Conservation (phyloP, 1,140 invertebrate species). For the Formica selysi region DNA sequence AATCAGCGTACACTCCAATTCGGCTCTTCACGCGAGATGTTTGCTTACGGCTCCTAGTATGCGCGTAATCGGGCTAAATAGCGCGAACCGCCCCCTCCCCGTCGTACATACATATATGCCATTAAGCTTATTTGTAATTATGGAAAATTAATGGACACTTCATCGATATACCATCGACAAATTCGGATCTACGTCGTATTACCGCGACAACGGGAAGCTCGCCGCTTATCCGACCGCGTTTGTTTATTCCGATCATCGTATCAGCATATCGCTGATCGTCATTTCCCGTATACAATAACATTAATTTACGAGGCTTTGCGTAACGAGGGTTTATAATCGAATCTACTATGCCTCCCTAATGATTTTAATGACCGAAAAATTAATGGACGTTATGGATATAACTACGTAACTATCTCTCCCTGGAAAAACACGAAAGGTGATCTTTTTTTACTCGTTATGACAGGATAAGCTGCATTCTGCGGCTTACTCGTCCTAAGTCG, state of each 20-base stretch:
- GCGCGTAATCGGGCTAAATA: constrained; percentile 55
- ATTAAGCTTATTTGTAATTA: constrained; percentile 58
- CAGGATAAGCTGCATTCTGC: background rate
- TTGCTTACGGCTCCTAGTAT: constrained; percentile 36
- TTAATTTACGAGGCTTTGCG: background rate
- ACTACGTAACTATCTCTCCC: background rate
- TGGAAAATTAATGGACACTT: constrained; percentile 53
- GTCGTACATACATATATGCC: background rate
- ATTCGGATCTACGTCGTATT: constrained; percentile 34
- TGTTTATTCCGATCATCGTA: constrained; percentile 9
- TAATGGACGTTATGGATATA: background rate
- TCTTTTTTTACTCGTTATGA: background rate
- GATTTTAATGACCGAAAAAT: background rate
- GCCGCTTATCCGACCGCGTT: background rate
- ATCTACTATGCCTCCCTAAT: background rate
- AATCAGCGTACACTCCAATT: constrained; percentile 52
- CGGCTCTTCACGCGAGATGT: constrained; percentile 55
- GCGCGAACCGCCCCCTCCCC: background rate
- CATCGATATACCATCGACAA: constrained; percentile 7
- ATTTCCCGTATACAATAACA: background rate
- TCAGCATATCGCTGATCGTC: background rate
- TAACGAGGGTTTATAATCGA: background rate
- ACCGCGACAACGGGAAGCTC: background rate
- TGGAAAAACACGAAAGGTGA: background rate
- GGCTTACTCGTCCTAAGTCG: constrained; percentile 51